phyloP scores from a whole-genome alignment of 2,888 invertebrate species.

The Scelioninae gen. 2 region DNA sequence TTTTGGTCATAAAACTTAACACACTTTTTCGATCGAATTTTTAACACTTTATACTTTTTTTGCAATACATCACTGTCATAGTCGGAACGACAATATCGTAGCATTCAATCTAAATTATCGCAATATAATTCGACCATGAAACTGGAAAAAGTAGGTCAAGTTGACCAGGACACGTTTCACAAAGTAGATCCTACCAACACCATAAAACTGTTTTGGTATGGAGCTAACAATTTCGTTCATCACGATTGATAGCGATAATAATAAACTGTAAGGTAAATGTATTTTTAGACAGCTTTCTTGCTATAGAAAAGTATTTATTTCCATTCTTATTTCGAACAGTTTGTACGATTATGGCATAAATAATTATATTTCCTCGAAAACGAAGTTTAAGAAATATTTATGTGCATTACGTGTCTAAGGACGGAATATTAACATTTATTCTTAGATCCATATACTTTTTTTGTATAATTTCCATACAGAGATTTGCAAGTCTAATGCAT shows the following conservation, averaged over 20 bases:
- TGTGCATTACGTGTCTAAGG: no score
- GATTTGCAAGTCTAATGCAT: no score
- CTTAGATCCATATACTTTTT: no score
- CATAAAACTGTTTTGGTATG: conserved; percentile 47
- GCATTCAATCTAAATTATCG: conserved; percentile 49
- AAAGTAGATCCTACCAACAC: conserved; percentile 38
- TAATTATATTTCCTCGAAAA: no score
- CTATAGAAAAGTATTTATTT: not conserved
- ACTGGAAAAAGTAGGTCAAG: conserved; percentile 58
- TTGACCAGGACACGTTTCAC: conserved; percentile 58
- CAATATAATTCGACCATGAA: conserved; percentile 57
- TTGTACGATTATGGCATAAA: no score
- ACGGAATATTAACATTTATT: no score
- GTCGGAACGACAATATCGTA: conserved; percentile 27
- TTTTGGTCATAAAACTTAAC: no score
- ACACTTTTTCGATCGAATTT: conserved; percentile 7
- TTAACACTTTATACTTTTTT: conserved; percentile 21
- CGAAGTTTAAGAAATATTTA: no score
- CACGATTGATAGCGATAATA: conserved; percentile 4
- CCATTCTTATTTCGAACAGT: no score
- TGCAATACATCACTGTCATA: conserved; percentile 22
- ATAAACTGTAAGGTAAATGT: not conserved
- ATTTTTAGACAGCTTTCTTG: not conserved
- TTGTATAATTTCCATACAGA: no score
- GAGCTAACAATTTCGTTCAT: conserved; percentile 39